phyloP scores from a whole-genome alignment of 1,140 invertebrate genomes.

The Propsilocerus akamusi region DNA sequence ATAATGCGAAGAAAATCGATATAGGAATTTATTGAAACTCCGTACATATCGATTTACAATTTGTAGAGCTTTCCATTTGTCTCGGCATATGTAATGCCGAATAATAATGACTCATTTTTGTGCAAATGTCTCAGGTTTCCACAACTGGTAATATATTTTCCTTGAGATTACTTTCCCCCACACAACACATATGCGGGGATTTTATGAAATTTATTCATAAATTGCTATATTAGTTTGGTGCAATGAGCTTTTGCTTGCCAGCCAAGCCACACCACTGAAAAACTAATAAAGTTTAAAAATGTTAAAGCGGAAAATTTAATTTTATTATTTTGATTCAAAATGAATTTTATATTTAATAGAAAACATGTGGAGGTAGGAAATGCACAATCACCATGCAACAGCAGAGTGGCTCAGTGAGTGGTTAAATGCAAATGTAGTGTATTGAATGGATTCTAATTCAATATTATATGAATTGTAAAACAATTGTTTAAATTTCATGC shows the following conservation, averaged over 20 bases:
- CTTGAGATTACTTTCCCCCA: background rate
- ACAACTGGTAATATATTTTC: no score
- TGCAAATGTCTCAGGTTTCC: slow-evolving; percentile 4
- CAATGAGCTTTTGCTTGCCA: no score
- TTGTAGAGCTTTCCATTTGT: background rate
- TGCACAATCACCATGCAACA: background rate
- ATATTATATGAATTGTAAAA: slow-evolving; percentile 1
- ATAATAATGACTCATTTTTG: background rate
- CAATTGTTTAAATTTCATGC: background rate
- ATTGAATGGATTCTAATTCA: background rate
- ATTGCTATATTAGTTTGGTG: no score
- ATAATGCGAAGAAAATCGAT: no score
- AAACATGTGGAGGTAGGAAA: background rate
- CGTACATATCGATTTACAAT: background rate
- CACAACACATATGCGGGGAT: background rate
- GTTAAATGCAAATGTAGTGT: background rate
- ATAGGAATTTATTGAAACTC: background rate
- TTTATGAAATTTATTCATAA: slow-evolving; percentile 1
- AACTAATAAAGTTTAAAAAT: background rate
- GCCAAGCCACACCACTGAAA: no score
- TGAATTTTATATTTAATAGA: background rate
- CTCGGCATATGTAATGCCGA: background rate
- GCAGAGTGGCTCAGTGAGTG: background rate
- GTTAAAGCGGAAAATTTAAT: background rate
- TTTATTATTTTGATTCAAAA: background rate